These are phyloP conservation scores for Felis catus DNA, from an alignment of 2,113 vertebrate genomes.

Conservation along the genomic window F.catus_Fca126_mat1.0 CM031423.1:66395501-66396000, in stretches of 20 bases:
- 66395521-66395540: no score
- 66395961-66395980: background rate
- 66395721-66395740: background rate
- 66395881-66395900: constrained; percentile 16
- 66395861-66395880: background rate
- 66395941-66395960: background rate
- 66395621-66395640: no score
- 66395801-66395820: background rate
- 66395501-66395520: background rate
- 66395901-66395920: background rate
- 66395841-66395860: background rate
- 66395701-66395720: background rate
- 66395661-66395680: no score
- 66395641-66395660: no score
- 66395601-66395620: no score
- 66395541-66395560: no score
- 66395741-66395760: background rate
- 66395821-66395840: background rate
- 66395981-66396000: constrained; percentile 16
- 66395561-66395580: no score
- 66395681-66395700: no score
- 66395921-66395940: background rate
- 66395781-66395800: background rate
- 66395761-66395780: constrained; percentile 29
- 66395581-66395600: no score